Evolutionary conservation across 1,140 invertebrate genomes (phyloP), one percentile per base, ranked within the genome.

Genomic region (Micrasema longulum): DNA sequence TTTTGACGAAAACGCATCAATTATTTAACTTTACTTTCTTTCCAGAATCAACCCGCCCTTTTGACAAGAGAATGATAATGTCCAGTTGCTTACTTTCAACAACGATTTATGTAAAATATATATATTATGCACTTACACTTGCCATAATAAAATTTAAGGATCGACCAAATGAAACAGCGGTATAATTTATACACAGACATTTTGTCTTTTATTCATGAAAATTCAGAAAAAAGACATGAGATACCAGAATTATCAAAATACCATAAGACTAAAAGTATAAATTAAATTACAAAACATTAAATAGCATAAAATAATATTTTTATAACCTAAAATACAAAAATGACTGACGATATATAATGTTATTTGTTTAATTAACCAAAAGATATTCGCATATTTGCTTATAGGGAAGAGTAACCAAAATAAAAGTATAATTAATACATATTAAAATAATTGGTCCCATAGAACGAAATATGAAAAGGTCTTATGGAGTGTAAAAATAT

Each of bases 301-400:
- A 75, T 75, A 75, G 50, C 66, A 63, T 72, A 75, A 70, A 71
- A 75, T 75, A 75, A 63, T 67, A 71, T 75, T 69, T 71, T 75
- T 75, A 75, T 68, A n/a, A 71, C 67, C 74, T 75, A 72, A 62
- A 72, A 75, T 69, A 72, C 71, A 70, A 75, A 75, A 75, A 69
- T 75, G 74, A 75, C 74, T 75, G 43, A 70, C 63, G 43, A 70
- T 67, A 67, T 65, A 55, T 31, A 71, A n/a, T 45, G 20, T 60
- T 66, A 66, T 55, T 47, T 47, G 38, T 60, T 14, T 35, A 23
- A n/a, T 14, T 31, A 18, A 38, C 26, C 38, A 69, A 55, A 23
- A n/a, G 26, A 38, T 53, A 31, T 69, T 60, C 67, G 36, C 41
- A 48, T 47, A 69, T 47, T 52, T 16, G 43, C 60, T 52, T 57